These are phyloP conservation scores for Agapostemon virescens DNA, from an alignment of 2,888 invertebrate species.

Conservation along the genomic window DNA sequence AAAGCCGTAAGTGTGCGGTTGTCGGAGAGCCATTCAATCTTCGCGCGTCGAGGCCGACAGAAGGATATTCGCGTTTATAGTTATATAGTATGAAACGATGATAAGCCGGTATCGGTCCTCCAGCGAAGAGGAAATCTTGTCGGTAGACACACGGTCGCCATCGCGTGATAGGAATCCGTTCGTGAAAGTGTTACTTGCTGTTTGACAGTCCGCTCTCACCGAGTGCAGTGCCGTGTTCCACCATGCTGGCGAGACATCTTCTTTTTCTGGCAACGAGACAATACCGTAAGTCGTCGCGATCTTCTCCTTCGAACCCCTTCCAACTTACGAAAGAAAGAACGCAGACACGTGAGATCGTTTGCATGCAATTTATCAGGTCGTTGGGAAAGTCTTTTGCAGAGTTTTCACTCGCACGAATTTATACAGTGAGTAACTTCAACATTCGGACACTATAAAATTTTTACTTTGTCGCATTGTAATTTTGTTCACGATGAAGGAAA, in stretches of 20 bases:
- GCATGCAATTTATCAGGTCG: too few species aligned
- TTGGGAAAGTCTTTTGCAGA: too few species aligned
- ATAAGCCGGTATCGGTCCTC: slow-evolving; percentile 61
- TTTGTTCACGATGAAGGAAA: too few species aligned
- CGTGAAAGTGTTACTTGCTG: slow-evolving; percentile 37
- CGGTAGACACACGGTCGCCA: slow-evolving; percentile 78
- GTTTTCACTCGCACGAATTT: too few species aligned
- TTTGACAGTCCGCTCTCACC: slow-evolving; percentile 41
- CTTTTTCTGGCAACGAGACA: slow-evolving; percentile 78
- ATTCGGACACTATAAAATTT: too few species aligned
- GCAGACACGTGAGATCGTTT: too few species aligned
- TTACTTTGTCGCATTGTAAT: too few species aligned
- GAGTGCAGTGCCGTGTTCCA: slow-evolving; percentile 38
- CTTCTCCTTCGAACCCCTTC: background rate
- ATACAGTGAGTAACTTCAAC: too few species aligned
- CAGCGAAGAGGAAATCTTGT: slow-evolving; percentile 63
- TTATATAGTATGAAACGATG: slow-evolving; percentile 39
- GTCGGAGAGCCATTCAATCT: slow-evolving; percentile 23
- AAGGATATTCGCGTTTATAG: slow-evolving; percentile 52
- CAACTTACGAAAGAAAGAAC: too few species aligned
- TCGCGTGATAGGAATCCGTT: slow-evolving; percentile 48
- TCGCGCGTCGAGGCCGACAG: slow-evolving; percentile 24
- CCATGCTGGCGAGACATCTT: slow-evolving; percentile 78
- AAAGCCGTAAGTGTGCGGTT: background rate
- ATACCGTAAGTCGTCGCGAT: slow-evolving; percentile 74